Conservation (phyloP, 2,888 invertebrate species). For the Lymantria dispar region DNA sequence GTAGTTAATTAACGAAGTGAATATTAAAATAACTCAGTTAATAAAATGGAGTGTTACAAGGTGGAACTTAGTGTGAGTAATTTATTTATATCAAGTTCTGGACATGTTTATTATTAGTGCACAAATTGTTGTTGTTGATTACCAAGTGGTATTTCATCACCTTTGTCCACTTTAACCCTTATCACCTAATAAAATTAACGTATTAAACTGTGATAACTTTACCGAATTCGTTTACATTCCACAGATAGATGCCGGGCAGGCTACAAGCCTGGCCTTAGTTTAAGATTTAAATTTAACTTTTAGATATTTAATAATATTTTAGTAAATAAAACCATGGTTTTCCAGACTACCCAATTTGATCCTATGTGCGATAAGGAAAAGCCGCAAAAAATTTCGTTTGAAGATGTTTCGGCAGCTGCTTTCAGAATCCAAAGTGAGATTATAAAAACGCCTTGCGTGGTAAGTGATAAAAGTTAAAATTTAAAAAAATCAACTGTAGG, state of each 20-base stretch:
- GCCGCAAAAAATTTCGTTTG: conserved; percentile 88
- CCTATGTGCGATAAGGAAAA: conserved; percentile 86
- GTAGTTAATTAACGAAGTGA: not conserved
- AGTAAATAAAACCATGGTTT: conserved; percentile 51
- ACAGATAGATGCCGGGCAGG: conserved; percentile 21
- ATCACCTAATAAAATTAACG: conserved; percentile 22
- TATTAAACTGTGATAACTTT: conserved; percentile 23
- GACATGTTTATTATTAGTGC: not conserved
- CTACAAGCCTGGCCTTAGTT: conserved; percentile 6
- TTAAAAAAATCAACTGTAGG: not conserved
- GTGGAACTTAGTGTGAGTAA: conserved; percentile 43
- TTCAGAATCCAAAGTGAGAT: conserved; percentile 93
- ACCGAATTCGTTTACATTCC: conserved; percentile 31
- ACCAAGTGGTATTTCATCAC: conserved; percentile 17
- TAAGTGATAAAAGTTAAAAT: conserved; percentile 58
- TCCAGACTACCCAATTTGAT: conserved; percentile 71
- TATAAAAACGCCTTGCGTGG: conserved; percentile 92
- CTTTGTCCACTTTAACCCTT: conserved; percentile 42
- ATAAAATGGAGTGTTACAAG: conserved; percentile 47
- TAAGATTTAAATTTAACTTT: not conserved
- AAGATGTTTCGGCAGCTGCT: conserved; percentile 94
- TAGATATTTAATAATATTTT: not conserved
- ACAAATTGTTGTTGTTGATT: not conserved
- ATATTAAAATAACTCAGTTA: not conserved
- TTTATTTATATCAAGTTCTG: not conserved